Evolutionary conservation across 2,113 vertebrate species (phyloP).

Genomic region (Heliornis fulica): DNA sequence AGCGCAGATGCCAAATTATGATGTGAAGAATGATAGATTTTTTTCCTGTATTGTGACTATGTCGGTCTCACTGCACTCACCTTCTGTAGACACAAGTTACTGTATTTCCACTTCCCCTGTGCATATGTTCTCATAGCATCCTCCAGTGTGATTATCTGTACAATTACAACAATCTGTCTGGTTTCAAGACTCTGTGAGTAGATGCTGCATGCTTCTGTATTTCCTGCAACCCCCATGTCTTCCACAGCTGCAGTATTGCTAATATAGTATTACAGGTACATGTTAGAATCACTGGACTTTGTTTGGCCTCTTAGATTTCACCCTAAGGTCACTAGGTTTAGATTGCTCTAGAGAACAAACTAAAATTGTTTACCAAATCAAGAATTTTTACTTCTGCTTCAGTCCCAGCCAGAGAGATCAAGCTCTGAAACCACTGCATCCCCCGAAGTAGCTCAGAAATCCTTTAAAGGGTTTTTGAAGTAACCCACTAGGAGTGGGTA

Average conservation of each 20-base stretch:
- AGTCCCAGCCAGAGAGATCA: neutral
- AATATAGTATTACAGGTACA: neutral
- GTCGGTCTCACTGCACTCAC: neutral
- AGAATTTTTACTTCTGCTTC: neutral
- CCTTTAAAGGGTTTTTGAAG: neutral
- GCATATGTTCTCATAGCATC: neutral
- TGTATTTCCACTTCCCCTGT: neutral
- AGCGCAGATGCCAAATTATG: neutral
- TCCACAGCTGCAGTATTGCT: neutral
- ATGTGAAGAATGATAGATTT: neutral
- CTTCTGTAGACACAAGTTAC: neutral
- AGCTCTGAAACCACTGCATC: neutral
- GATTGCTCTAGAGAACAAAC: neutral
- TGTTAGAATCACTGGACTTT: neutral
- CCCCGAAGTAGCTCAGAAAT: neutral
- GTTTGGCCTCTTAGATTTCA: neutral
- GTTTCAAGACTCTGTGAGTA: neutral
- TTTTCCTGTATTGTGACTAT: neutral
- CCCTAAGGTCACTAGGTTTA: neutral
- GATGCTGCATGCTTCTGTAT: neutral
- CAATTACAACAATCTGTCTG: neutral
- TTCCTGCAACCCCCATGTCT: neutral
- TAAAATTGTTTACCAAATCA: neutral
- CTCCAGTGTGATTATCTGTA: neutral
- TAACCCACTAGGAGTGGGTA: neutral